Evolutionary conservation across 2,113 vertebrate genomes (phyloP).

Genomic region (Okapia johnstoni): DNA sequence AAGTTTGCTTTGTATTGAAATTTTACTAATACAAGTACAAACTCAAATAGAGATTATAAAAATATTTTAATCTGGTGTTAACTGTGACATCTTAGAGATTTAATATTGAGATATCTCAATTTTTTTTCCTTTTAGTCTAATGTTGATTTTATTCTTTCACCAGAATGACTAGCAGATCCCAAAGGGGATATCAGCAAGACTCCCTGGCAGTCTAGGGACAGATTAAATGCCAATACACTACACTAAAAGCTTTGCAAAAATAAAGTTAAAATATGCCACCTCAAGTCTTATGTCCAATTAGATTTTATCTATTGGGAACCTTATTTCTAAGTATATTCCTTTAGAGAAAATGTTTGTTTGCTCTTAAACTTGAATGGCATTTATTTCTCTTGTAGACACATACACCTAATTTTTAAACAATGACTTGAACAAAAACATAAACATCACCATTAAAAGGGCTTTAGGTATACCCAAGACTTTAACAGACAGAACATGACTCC

Average conservation of each 20-base stretch:
- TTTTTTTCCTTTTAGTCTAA: slow-evolving; percentile 3
- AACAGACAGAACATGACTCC: not conserved
- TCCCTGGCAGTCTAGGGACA: slow-evolving; percentile 14
- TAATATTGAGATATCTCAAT: not conserved
- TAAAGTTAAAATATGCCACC: slow-evolving; percentile 12
- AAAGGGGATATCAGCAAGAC: not conserved
- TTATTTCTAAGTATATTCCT: not conserved
- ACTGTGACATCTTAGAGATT: not conserved
- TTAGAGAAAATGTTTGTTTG: slow-evolving; percentile 39
- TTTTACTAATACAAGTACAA: not conserved
- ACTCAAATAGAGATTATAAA: not conserved
- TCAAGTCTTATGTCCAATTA: not conserved
- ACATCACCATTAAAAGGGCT: not conserved
- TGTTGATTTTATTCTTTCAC: not conserved
- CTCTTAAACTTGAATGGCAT: not conserved
- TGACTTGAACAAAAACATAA: not conserved
- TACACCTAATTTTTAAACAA: not conserved
- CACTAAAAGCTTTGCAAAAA: not conserved
- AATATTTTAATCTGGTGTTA: slow-evolving; percentile 11
- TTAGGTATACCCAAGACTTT: not conserved
- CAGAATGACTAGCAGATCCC: not conserved
- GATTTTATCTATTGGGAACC: not conserved
- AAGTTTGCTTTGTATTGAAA: not conserved
- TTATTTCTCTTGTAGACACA: slow-evolving; percentile 7
- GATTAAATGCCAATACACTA: not conserved